Evolutionary conservation across 1,140 invertebrate species (phyloP).

Genomic region (Lasaia peninsularis): DNA sequence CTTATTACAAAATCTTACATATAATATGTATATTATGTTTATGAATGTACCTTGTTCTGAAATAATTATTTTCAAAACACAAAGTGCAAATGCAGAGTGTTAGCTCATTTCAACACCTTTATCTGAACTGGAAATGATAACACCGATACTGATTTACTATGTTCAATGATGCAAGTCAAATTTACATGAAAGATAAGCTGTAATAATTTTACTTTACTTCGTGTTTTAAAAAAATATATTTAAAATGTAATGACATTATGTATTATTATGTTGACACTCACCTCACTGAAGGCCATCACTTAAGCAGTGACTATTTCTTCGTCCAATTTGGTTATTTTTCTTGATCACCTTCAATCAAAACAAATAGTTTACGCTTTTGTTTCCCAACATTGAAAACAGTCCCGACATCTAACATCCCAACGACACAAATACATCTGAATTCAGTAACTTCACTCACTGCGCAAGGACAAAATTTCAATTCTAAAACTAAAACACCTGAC

Average conservation of each 20-base stretch:
- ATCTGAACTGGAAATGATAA: background rate
- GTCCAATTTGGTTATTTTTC: conserved; percentile 67
- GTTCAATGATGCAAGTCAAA: background rate
- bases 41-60: no score
- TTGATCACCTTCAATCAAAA: conserved; percentile 75
- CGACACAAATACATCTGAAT: conserved; percentile 75
- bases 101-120: no score
- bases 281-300: conserved; percentile 79
- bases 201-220: background rate
- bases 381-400: conserved; percentile 75
- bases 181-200: background rate
- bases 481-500: conserved; percentile 77
- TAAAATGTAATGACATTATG: background rate
- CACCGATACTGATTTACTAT: background rate
- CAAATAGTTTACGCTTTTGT: conserved; percentile 77
- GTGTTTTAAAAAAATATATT: background rate
- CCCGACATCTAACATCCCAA: conserved; percentile 73
- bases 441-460: conserved; percentile 72
- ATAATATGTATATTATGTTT: no score
- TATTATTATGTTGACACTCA: conserved; percentile 37
- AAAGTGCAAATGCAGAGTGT: background rate
- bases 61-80: no score
- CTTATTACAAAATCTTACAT: no score
- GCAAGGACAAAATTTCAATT: conserved; percentile 76
- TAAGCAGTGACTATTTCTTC: conserved; percentile 57